Percentiles rank a stretch among this genome's conserved stretches.
phyloP scores from a whole-genome alignment of 2,888 invertebrate genomes.

The Mythimna pallens region DNA sequence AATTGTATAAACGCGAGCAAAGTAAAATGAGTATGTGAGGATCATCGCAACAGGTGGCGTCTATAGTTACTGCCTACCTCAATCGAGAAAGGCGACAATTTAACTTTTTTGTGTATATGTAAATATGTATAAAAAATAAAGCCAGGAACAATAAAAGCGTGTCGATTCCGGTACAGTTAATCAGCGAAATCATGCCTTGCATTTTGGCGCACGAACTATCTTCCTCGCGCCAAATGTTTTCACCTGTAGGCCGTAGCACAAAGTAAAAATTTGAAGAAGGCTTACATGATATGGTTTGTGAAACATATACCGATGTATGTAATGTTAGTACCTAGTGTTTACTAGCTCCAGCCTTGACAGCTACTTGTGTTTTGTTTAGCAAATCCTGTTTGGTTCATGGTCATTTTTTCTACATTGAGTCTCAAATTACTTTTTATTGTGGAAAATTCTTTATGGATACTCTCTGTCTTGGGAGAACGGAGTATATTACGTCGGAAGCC shows the following conservation, averaged over 20 bases:
- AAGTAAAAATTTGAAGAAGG: conserved; percentile 7
- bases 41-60: background rate
- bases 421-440: too few relatives aligned
- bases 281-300: background rate
- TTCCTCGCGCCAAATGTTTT: conserved; percentile 39
- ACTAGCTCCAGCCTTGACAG: background rate
- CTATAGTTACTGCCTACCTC: background rate
- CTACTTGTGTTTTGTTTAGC: background rate
- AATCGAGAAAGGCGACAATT: background rate
- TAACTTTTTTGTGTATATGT: too few relatives aligned
- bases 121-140: conserved; percentile 1
- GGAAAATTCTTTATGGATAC: too few relatives aligned
- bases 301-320: background rate
- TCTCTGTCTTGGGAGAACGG: too few relatives aligned
- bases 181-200: conserved; percentile 6
- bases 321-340: background rate
- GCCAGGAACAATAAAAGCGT: background rate
- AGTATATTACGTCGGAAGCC: too few relatives aligned
- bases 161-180: conserved; percentile 17
- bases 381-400: background rate
- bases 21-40: background rate
- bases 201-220: conserved; percentile 42
- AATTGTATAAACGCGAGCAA: background rate
- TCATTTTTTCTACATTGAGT: background rate
- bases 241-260: conserved; percentile 25